Evolutionary conservation across 2,113 vertebrate species (phyloP).

Genomic region (Antechinus stuartii): DNA sequence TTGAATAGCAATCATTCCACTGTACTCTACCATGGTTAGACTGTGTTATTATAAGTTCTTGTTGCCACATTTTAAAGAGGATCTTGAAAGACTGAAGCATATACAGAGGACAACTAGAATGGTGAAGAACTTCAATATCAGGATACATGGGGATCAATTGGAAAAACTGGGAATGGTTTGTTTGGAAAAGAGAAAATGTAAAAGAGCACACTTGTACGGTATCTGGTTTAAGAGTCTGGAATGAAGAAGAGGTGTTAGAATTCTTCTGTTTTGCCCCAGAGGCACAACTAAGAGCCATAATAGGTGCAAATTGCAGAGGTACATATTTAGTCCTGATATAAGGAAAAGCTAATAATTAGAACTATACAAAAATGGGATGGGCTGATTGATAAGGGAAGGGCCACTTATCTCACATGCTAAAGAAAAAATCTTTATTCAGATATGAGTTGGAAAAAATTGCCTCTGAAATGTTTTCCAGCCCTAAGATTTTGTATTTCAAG

Average conservation of each 20-base stretch:
- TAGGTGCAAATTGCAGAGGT: not conserved
- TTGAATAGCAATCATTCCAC: not conserved
- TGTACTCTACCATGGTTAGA: not conserved
- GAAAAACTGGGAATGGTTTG: not conserved
- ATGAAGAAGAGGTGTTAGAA: not conserved
- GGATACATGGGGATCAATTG: not conserved
- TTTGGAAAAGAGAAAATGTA: not conserved
- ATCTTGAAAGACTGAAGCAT: not conserved
- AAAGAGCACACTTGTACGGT: not conserved
- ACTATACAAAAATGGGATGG: not conserved
- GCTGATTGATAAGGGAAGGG: not conserved
- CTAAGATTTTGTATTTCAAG: not conserved
- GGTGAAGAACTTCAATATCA: not conserved
- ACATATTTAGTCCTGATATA: not conserved
- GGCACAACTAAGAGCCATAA: not conserved
- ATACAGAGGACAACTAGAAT: not conserved
- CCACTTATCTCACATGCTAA: not conserved
- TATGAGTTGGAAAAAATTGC: not conserved
- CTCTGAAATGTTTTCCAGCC: not conserved
- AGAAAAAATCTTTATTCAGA: not conserved
- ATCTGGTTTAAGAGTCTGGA: not conserved
- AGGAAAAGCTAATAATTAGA: not conserved
- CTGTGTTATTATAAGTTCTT: not conserved
- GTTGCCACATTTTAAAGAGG: not conserved
- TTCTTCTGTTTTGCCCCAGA: not conserved